Evolutionary conservation across 2,888 invertebrate genomes (phyloP).

Genomic region (Pristionchus fissidentatus): DNA sequence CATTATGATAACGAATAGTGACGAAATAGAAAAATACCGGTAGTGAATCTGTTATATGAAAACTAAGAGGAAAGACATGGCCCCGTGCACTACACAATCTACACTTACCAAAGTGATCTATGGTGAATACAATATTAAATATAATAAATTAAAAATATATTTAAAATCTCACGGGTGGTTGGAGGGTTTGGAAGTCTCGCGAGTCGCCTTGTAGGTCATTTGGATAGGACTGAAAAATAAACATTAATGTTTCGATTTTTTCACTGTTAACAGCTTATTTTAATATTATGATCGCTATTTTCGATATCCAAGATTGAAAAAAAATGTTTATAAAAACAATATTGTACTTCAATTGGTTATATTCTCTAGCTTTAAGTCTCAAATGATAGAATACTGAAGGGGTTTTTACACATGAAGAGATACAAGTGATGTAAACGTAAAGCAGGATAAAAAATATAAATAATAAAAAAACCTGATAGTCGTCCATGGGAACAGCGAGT

Average conservation of each 20-base stretch:
- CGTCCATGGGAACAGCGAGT: slow-evolving; percentile 45
- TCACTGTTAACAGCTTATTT: no score
- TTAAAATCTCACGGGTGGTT: slow-evolving; percentile 24
- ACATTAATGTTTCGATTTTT: neutral
- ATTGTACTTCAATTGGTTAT: neutral
- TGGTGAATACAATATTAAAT: no score
- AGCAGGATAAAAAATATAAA: neutral
- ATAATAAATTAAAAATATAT: neutral
- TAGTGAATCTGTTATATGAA: no score
- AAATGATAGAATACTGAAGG: neutral
- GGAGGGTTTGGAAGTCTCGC: slow-evolving; percentile 26
- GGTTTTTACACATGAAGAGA: no score
- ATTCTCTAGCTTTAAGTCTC: neutral
- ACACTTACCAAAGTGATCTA: no score
- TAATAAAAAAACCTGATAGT: slow-evolving; percentile 31
- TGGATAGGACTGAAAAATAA: neutral
- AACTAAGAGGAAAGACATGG: no score
- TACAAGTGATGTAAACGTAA: no score
- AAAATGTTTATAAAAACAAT: neutral
- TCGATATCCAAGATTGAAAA: no score
- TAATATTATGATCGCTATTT: no score
- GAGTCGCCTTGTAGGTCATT: slow-evolving; percentile 1
- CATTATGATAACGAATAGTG: no score
- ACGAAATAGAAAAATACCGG: no score
- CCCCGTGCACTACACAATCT: no score